Evolutionary conservation across 2,888 invertebrate genomes (phyloP).

Genomic region (Macroteleia sp.): DNA sequence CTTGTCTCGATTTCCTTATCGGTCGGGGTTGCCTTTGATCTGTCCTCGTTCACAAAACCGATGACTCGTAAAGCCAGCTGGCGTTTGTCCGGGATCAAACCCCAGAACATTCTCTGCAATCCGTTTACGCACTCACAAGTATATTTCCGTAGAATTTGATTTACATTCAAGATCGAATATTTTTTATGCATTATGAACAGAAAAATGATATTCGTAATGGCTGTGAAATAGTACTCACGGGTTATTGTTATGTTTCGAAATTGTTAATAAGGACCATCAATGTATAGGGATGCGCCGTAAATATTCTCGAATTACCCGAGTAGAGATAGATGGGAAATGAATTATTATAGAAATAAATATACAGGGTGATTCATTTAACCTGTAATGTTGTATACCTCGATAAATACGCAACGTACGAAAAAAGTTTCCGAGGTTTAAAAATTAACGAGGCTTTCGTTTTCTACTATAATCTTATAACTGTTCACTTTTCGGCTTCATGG

Average conservation of each 20-base stretch:
- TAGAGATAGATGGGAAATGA: too few relatives aligned
- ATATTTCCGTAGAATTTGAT: slow-evolving; percentile 30
- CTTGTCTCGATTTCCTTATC: slow-evolving; percentile 65
- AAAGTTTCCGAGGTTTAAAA: too few relatives aligned
- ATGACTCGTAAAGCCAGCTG: slow-evolving; percentile 54
- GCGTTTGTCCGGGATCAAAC: slow-evolving; percentile 4
- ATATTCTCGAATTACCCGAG: too few relatives aligned
- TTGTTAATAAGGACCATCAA: too few relatives aligned
- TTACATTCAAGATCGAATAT: slow-evolving; percentile 22
- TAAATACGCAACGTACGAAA: too few relatives aligned
- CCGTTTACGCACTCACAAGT: slow-evolving; percentile 31
- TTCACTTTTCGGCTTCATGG: too few relatives aligned
- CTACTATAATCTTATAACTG: too few relatives aligned
- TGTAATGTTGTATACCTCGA: too few relatives aligned
- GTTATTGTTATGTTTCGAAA: neutral
- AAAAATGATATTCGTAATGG: neutral
- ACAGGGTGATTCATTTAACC: too few relatives aligned
- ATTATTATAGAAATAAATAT: too few relatives aligned
- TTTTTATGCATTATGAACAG: slow-evolving; percentile 5
- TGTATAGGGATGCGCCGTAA: too few relatives aligned
- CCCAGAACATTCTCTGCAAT: slow-evolving; percentile 1
- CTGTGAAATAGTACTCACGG: neutral
- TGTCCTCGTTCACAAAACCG: slow-evolving; percentile 25
- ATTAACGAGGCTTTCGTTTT: too few relatives aligned
- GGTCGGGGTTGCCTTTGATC: slow-evolving; percentile 49